A percentile compares a stretch with the other conserved stretches of the same genome.
These are phyloP conservation scores for Rhadinocentrus ornatus DNA, from an alignment of 2,797 vertebrate genomes.

Conservation along the genomic window DNA sequence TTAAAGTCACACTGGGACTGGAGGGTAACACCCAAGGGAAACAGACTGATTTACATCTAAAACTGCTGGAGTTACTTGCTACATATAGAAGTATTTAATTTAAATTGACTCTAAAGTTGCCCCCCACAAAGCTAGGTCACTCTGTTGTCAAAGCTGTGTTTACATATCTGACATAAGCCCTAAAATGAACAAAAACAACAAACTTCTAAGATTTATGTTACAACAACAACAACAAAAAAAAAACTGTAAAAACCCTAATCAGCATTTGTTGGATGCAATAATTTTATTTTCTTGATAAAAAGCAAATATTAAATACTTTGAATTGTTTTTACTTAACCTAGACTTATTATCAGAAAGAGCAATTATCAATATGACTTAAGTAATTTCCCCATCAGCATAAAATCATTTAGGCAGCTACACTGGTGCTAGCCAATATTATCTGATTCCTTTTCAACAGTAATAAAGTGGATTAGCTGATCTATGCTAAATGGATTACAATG, in stretches of 20 bases:
- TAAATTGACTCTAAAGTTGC: no score
- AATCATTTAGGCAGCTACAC: slow-evolving; percentile 73
- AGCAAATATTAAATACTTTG: slow-evolving; percentile 23
- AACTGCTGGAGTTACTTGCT: not conserved
- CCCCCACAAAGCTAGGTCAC: not conserved
- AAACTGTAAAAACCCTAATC: not conserved
- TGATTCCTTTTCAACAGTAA: slow-evolving; percentile 82
- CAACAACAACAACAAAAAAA: no score
- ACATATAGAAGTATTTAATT: not conserved
- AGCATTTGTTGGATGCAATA: slow-evolving; percentile 5
- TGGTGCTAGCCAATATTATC: slow-evolving; percentile 74
- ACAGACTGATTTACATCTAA: slow-evolving; percentile 36
- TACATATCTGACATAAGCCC: no score
- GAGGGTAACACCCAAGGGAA: slow-evolving; percentile 24
- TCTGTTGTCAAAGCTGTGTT: no score
- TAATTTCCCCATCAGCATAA: slow-evolving; percentile 64
- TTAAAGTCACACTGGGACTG: slow-evolving; percentile 32
- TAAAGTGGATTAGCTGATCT: slow-evolving; percentile 85
- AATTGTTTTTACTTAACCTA: slow-evolving; percentile 52
- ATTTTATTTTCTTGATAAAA: slow-evolving; percentile 17
- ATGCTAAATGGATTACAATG: slow-evolving; percentile 88
- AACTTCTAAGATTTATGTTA: not conserved
- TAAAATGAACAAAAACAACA: not conserved
- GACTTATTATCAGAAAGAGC: slow-evolving; percentile 50
- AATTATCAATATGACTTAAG: slow-evolving; percentile 68